These are phyloP conservation scores for Platyura marginata DNA, from an alignment of 1,140 invertebrate genomes.

Conservation along the genomic window DNA sequence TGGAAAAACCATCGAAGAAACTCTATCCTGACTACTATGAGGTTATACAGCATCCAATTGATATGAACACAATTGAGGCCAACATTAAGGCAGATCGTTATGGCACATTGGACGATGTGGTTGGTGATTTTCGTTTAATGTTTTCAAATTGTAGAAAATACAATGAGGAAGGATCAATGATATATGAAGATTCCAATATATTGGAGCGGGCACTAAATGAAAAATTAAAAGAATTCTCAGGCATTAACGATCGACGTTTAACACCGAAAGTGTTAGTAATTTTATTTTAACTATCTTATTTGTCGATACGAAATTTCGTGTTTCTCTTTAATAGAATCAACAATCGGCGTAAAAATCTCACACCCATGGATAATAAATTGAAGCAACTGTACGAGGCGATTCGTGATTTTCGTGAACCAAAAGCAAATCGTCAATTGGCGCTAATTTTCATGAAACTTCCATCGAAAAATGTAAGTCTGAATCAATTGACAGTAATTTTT, in stretches of 20 bases:
- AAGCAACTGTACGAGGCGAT: constrained; percentile 79
- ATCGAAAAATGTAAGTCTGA: constrained; percentile 51
- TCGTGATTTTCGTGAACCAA: constrained; percentile 73
- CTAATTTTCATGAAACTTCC: constrained; percentile 90
- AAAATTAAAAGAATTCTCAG: constrained; percentile 54
- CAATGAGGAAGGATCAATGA: constrained; percentile 88
- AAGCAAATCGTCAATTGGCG: constrained; percentile 63
- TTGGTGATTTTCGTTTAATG: constrained; percentile 60
- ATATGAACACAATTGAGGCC: constrained; percentile 82
- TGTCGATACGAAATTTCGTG: too few species aligned
- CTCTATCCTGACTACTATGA: constrained; percentile 93
- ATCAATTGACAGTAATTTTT: too few species aligned
- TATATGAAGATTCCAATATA: constrained; percentile 84
- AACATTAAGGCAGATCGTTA: constrained; percentile 67
- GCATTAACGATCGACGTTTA: constrained; percentile 17
- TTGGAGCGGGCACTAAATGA: constrained; percentile 71
- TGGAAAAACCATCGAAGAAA: constrained; percentile 92
- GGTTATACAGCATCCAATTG: constrained; percentile 84
- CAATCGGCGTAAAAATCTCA: constrained; percentile 9
- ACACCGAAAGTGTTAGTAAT: constrained; percentile 11
- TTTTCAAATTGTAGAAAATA: constrained; percentile 90
- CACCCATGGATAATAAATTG: constrained; percentile 54
- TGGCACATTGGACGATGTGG: constrained; percentile 35
- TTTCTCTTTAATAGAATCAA: too few species aligned
- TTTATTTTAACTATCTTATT: too few species aligned